phyloP scores from a whole-genome alignment of 2,113 vertebrate species.

The Phyllostomus discolor region DNA sequence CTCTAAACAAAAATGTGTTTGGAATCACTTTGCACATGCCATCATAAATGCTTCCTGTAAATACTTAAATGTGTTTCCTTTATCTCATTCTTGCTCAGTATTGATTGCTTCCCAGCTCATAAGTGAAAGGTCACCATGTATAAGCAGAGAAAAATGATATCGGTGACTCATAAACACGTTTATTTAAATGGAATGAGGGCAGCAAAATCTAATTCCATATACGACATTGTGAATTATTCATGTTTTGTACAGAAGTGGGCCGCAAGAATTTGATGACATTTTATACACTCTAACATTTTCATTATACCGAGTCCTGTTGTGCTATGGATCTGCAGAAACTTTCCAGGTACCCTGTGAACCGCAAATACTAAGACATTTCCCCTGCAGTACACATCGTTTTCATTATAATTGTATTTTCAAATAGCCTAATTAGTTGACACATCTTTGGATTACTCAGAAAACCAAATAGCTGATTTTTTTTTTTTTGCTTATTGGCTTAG shows the following conservation, averaged over 20 bases:
- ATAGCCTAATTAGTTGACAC: constrained; percentile 54
- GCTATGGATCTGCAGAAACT: constrained; percentile 16
- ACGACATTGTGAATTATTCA: constrained; percentile 77
- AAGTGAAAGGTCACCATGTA: constrained; percentile 68
- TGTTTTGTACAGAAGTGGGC: constrained; percentile 71
- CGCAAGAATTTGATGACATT: constrained; percentile 67
- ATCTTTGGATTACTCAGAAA: constrained; percentile 54
- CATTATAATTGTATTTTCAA: constrained; percentile 52
- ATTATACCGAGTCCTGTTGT: constrained; percentile 45
- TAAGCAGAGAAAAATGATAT: constrained; percentile 71
- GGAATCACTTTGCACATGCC: constrained; percentile 2
- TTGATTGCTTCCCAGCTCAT: constrained; percentile 69
- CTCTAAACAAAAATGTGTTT: constrained; percentile 25
- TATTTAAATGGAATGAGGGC: constrained; percentile 72
- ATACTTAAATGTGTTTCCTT: constrained; percentile 62
- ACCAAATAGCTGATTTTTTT: constrained; percentile 60
- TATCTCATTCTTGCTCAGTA: constrained; percentile 49
- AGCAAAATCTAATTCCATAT: constrained; percentile 70
- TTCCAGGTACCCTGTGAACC: constrained; percentile 51
- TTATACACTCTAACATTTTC: constrained; percentile 74
- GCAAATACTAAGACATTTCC: constrained; percentile 31
- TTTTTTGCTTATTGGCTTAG: constrained; percentile 56
- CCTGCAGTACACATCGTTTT: constrained; percentile 21
- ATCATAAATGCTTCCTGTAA: constrained; percentile 50
- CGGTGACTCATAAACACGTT: constrained; percentile 69